Conservation (phyloP, 2,113 vertebrate species). For the Salvelinus alpinus region DNA sequence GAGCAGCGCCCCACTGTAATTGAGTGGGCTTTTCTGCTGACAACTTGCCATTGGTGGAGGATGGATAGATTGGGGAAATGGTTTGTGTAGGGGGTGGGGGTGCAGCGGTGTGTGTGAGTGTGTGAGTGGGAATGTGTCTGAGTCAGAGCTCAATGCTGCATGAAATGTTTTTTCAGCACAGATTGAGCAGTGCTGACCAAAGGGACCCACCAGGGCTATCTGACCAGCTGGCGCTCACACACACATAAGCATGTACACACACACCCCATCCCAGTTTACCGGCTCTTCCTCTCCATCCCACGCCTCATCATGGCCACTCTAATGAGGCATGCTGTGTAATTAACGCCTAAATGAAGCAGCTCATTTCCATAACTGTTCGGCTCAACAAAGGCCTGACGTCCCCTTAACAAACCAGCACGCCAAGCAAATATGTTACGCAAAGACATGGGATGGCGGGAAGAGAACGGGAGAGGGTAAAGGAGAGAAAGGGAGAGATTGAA, state of each 20-base stretch:
- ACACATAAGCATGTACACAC: background rate
- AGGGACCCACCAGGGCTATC: conserved; percentile 59
- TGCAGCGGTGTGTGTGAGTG: conserved; percentile 6
- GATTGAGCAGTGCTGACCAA: conserved; percentile 67
- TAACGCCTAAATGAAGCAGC: conserved; percentile 68
- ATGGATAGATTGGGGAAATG: background rate
- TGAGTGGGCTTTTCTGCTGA: background rate
- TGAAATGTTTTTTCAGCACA: conserved; percentile 68
- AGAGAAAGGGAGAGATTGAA: background rate
- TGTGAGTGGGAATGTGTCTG: background rate
- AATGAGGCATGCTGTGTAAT: conserved; percentile 72
- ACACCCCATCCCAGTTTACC: background rate
- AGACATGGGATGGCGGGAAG: background rate
- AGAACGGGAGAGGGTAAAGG: background rate
- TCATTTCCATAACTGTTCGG: conserved; percentile 59
- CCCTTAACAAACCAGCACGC: conserved; percentile 10
- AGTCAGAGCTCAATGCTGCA: conserved; percentile 38
- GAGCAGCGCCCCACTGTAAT: background rate
- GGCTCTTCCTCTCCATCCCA: conserved; percentile 49
- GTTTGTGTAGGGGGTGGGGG: background rate
- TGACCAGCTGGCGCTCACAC: conserved; percentile 61
- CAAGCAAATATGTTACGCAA: background rate
- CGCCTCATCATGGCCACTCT: conserved; percentile 68
- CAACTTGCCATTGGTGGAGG: background rate
- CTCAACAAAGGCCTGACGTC: conserved; percentile 32